Evolutionary conservation across 2,888 invertebrate species (phyloP).

Genomic region (Brachyptera putata): DNA sequence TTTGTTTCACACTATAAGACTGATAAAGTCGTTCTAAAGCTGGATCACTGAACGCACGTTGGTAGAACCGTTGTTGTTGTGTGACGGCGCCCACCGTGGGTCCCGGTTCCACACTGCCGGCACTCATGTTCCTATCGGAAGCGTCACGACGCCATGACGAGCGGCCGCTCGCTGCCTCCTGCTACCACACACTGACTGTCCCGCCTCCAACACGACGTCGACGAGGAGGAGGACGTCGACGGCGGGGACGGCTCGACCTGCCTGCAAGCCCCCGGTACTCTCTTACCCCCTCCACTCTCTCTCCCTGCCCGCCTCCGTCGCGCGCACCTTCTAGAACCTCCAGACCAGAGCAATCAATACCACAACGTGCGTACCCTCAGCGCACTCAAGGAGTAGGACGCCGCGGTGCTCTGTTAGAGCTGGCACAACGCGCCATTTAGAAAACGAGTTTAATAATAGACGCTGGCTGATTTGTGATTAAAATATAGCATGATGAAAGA

Average conservation of each 20-base stretch:
- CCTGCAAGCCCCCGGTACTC: no score
- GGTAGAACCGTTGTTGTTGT: slow-evolving; percentile 37
- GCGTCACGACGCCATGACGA: slow-evolving; percentile 3
- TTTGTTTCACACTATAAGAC: slow-evolving; percentile 66
- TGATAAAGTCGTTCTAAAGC: slow-evolving; percentile 66
- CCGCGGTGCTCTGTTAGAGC: slow-evolving; percentile 1
- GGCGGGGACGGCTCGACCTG: not conserved
- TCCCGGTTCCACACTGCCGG: slow-evolving; percentile 21
- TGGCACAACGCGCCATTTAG: slow-evolving; percentile 10
- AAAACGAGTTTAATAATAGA: slow-evolving; percentile 11
- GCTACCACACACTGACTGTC: slow-evolving; percentile 21
- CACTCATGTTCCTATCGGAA: slow-evolving; percentile 5
- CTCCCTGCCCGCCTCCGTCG: not conserved
- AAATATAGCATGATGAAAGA: no score
- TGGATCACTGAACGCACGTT: slow-evolving; percentile 55
- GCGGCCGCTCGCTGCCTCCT: slow-evolving; percentile 23
- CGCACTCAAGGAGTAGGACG: slow-evolving; percentile 12
- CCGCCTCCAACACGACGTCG: slow-evolving; percentile 1
- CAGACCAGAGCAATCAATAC: slow-evolving; percentile 27
- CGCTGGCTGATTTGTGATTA: not conserved
- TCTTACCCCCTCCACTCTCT: not conserved
- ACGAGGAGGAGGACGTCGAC: not conserved
- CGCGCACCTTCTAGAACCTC: no score
- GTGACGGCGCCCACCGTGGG: slow-evolving; percentile 4
- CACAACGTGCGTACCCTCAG: slow-evolving; percentile 20